Evolutionary conservation across 2,113 vertebrate genomes (phyloP), one percentile per base, ranked within the genome.

Genomic region (Prinia subflava): DNA sequence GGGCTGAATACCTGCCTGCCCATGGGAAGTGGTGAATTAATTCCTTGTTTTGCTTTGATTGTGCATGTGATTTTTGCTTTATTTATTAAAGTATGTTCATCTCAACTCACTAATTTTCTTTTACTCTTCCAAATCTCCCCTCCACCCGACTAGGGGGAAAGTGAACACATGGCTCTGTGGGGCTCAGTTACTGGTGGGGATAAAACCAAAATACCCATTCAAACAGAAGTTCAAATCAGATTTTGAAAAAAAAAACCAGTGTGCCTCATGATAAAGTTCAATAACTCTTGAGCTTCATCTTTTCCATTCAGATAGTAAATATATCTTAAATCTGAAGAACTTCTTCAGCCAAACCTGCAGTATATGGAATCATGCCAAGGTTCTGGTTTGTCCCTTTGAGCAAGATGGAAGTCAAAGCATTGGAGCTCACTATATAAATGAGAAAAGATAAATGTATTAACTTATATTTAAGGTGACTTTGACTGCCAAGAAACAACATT

Each of bases 401-500:
- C n/a, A 86, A 84, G 71, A 77, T 9, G 35, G 81, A 90, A 96
- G 47, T 74, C 74, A 91, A 92, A 67, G 25, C 21, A 83, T 11
- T 78, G 47, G 10, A 47, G 7, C 31, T 95, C 92, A 80, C 69
- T 50, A 52, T 16, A 81, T 56, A 90, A n/a, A 95, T 56, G 37
- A 87, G 35, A 79, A 95, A 95, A 89, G n/a, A 73, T 94, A 91
- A 92, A 90, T 73, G 22, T 14, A 89, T 82, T 90, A 92, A 92
- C 56, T 88, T 73, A 81, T 74, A 86, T 74, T 67, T 81, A 96
- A 90, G 85, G 76, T 93, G 64, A 94, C n/a, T 83, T 33, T 74
- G 31, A 52, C 86, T 92, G 88, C 65, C 75, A 97, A 94, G 62
- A 79, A 91, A 91, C 39, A 95, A 83, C n/a, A 94, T 94, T 76